Percentiles rank a stretch among this genome's conserved stretches.
These are phyloP conservation scores for Crotophaga sulcirostris DNA, from an alignment of 2,113 vertebrate genomes.

Conservation along the genomic window DNA sequence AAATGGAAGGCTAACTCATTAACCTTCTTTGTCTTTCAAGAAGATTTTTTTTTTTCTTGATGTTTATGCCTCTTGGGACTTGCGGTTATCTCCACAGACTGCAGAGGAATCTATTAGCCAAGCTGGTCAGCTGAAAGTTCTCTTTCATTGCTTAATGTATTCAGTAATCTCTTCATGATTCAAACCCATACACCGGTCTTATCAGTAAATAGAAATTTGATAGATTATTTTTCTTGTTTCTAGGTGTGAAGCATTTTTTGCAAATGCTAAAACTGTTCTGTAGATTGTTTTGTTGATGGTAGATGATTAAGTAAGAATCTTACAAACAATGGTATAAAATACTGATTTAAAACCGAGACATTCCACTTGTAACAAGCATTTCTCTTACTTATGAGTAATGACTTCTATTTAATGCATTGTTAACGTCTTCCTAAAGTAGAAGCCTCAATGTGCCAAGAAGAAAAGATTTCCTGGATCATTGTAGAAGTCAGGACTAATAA, in stretches of 20 bases:
- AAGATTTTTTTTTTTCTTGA: not conserved
- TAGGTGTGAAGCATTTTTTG: not conserved
- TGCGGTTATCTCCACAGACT: not conserved
- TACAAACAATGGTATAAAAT: not conserved
- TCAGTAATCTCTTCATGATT: not conserved
- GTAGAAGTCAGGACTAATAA: not conserved
- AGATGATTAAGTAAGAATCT: not conserved
- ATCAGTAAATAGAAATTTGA: constrained; percentile 13
- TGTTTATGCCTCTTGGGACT: not conserved
- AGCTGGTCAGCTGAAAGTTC: not conserved
- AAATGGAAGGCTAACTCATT: constrained; percentile 52
- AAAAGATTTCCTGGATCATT: constrained; percentile 1
- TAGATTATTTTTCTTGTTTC: not conserved
- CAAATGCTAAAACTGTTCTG: not conserved
- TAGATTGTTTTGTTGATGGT: not conserved
- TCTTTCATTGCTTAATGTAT: not conserved
- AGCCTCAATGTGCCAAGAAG: not conserved
- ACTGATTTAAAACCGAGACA: not conserved
- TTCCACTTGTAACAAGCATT: not conserved
- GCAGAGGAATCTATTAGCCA: not conserved
- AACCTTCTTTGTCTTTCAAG: constrained; percentile 53
- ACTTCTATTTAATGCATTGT: constrained; percentile 38
- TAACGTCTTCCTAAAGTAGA: constrained; percentile 24
- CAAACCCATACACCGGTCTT: not conserved
- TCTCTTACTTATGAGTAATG: constrained; percentile 12